Evolutionary conservation across 1,140 invertebrate genomes (phyloP), one percentile per base, ranked within the genome.

Genomic region (Cyclina sinensis): DNA sequence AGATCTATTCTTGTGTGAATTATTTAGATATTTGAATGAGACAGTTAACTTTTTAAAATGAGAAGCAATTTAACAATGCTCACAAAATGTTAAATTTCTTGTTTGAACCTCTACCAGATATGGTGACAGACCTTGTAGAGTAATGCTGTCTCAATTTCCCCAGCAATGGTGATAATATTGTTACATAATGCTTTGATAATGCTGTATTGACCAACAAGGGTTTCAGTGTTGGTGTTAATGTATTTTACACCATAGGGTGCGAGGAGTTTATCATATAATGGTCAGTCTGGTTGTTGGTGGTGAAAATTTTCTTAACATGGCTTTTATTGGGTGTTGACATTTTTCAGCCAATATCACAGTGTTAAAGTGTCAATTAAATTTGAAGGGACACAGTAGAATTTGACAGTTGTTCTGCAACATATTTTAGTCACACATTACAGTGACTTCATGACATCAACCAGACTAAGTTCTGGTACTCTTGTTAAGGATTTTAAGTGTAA

Each of bases 251-350:
- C 9, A 43, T 54, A 24, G n/a, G 74, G 16, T 57, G 74, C 27
- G 7, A 54, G 4, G 16, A 35, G 12, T 78, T 78, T 30, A 78
- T 78, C 74, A 24, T 78, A 37, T 78, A 78, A 78, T 54, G 48
- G 46, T 0, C 9, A 27, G 4, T 48, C 4, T n/a, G 16, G 21
- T 24, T 74, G 46, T 78, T 51, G n/a, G 14, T 14, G 46, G 46
- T 78, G 74, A 30, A 78, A 51, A 54, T 78, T 54, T 30, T 35
- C 32, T 0, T 51, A 78, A 1, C 32, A 24, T 0, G 32, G 30
- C 18, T 51, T 1, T 3, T 78, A 78, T 78, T 51, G 74, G 74
- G 74, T 78, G 74, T 78, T 78, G 74, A 54, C 74, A 78, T 51
- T 48, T 35, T 78, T 35, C 27, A 54, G 21, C 65, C 57, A 4